Conservation (phyloP, 1,140 invertebrate species). For the Cydia splendana region DNA sequence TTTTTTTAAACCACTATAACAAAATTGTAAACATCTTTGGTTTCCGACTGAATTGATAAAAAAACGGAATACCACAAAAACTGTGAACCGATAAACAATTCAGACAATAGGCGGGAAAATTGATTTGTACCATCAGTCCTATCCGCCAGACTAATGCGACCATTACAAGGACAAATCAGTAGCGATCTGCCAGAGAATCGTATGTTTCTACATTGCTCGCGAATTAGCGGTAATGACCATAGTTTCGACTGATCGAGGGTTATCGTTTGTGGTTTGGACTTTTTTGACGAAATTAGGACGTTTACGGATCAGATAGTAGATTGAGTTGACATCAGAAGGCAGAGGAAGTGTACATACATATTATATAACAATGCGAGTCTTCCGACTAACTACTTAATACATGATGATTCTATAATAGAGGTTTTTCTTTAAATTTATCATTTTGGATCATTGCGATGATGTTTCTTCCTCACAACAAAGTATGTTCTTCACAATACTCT, state of each 20-base stretch:
- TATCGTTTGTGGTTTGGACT: constrained; percentile 16
- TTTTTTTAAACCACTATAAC: too few relatives aligned
- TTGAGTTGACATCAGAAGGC: neutral
- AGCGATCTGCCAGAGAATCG: constrained; percentile 43
- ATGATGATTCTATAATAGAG: too few relatives aligned
- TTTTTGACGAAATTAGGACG: neutral
- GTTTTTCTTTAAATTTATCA: too few relatives aligned
- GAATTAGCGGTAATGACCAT: constrained; percentile 63
- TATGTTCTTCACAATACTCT: too few relatives aligned
- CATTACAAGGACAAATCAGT: constrained; percentile 63
- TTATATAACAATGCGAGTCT: neutral
- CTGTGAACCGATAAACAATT: constrained; percentile 37
- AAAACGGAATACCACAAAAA: neutral
- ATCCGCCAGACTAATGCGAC: constrained; percentile 54
- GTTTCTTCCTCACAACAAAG: too few relatives aligned
- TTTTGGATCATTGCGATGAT: too few relatives aligned
- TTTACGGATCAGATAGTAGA: neutral
- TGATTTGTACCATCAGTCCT: constrained; percentile 48
- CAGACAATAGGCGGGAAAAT: constrained; percentile 43
- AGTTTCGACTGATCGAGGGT: constrained; percentile 40
- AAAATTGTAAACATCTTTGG: too few relatives aligned
- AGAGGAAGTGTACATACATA: neutral
- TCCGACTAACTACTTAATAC: neutral
- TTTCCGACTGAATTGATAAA: neutral
- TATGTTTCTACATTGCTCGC: constrained; percentile 60